These are phyloP conservation scores for Misgurnus anguillicaudatus DNA, from an alignment of 2,113 vertebrate genomes.

Conservation along the genomic window DNA sequence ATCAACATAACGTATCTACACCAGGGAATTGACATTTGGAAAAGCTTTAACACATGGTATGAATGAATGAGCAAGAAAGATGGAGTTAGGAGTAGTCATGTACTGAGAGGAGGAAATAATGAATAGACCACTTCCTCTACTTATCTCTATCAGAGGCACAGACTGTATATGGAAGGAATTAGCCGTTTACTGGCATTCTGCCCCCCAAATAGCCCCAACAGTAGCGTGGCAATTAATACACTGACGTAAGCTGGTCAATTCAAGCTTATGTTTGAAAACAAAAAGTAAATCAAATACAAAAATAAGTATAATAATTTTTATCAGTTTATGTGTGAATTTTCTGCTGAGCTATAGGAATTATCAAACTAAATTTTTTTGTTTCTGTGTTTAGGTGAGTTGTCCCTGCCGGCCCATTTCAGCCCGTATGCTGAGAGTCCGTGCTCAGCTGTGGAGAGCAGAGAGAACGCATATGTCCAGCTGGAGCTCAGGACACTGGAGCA, in stretches of 20 bases:
- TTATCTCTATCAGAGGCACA: conserved; percentile 44
- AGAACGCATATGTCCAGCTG: conserved; percentile 84
- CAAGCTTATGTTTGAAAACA: neutral
- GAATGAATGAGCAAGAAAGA: neutral
- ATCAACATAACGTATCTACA: neutral
- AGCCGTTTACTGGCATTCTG: conserved; percentile 1
- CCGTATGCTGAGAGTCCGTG: conserved; percentile 74
- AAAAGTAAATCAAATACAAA: too few relatives aligned
- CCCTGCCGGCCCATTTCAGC: conserved; percentile 84
- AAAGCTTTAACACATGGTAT: neutral
- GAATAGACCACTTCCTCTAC: conserved; percentile 20
- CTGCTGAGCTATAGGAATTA: neutral
- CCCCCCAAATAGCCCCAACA: neutral
- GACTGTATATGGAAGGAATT: neutral
- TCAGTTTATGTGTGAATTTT: too few relatives aligned
- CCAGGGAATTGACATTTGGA: neutral
- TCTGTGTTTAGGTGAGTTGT: conserved; percentile 83
- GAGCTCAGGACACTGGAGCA: conserved; percentile 90
- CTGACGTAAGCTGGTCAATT: neutral
- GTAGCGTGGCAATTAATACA: neutral
- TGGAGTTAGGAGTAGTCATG: neutral
- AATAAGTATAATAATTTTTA: too few relatives aligned
- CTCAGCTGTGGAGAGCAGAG: conserved; percentile 71
- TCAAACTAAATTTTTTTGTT: conserved; percentile 68
- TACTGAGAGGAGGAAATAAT: conserved; percentile 27